Base-by-base conservation (phyloP, 1,140 invertebrate genomes). In the Galleria mellonella region DNA sequence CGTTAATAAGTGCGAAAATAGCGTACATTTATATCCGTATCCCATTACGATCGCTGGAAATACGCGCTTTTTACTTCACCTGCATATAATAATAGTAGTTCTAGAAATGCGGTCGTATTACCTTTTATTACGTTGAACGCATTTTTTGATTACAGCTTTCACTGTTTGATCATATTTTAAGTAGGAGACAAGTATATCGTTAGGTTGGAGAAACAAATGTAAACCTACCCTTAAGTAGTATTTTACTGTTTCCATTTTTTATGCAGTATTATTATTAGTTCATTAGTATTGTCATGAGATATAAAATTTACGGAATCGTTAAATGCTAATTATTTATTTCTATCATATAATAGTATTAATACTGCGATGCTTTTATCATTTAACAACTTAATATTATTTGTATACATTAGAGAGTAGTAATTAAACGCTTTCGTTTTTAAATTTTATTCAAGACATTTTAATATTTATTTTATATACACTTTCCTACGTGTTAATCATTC, bases 1-100 rank as follows among this genome's bases (percentile, higher is more conserved):
- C 44, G 57, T 67, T 70, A 69, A 68, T 72, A 76, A 70, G 55
- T 71, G 63, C 68, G 60, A 67, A 67, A 69, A 66, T 52, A 9
- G 13, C 35, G 35, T 13, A 13, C 31, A 10, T 1, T 4, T 5
- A 12, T 2, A n/a, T 5, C 9, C 12, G 1, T 32, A 32, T 8
- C 9, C 29, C n/a, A 11, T n/a, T 10, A 32, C 31, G 14, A 31
- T 35, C 17, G 29, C 33, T 43, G 41, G 32, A 51, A 50, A 40
- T 40, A 44, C 40, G 38, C 36, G 23, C n/a, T 54, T 54, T 43
- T 54, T 54, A 29, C 12, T 9, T 40, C 38, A 45, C 38, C 39
- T 43, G 39, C 44, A 47, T 30, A 32, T 11, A 50, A 43, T 15
- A 49, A 23, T 23, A 23, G 6, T 23, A 23, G 6, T 23, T 45